Evolutionary conservation across 2,113 vertebrate genomes (phyloP).

Genomic region (Ellobius talpinus): DNA sequence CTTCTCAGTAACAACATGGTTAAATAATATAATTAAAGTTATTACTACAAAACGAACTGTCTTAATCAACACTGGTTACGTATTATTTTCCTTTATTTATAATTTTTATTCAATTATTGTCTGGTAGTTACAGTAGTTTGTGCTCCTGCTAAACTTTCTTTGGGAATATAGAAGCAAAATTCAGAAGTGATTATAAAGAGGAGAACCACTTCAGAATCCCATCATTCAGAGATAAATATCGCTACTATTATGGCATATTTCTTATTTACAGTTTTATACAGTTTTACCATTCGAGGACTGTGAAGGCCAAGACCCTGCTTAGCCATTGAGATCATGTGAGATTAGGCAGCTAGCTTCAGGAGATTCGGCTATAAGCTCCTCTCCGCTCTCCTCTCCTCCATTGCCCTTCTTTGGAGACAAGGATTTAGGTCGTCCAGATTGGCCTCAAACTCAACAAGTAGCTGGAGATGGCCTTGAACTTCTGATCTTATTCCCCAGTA

Average conservation of each 20-base stretch:
- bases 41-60: background rate
- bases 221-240: background rate
- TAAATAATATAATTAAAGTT: background rate
- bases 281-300: background rate
- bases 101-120: constrained; percentile 12
- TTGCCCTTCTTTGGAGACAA: background rate
- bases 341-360: background rate
- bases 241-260: background rate
- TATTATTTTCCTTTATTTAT: constrained; percentile 3
- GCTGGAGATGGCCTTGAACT: too few relatives aligned
- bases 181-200: constrained; percentile 51
- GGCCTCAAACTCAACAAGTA: background rate
- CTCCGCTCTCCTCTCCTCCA: background rate
- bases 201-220: background rate
- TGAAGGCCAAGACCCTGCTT: background rate
- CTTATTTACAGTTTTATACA: background rate
- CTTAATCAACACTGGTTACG: background rate
- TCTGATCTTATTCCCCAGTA: background rate
- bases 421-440: background rate
- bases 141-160: constrained; percentile 34
- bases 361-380: background rate
- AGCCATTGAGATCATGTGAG: background rate
- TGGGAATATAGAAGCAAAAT: constrained; percentile 44
- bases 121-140: constrained; percentile 4
- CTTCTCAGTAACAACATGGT: background rate